Evolutionary conservation across 2,797 vertebrate genomes (phyloP), one percentile per base, ranked within the genome.

Genomic region (Crypturellus tataupa): DNA sequence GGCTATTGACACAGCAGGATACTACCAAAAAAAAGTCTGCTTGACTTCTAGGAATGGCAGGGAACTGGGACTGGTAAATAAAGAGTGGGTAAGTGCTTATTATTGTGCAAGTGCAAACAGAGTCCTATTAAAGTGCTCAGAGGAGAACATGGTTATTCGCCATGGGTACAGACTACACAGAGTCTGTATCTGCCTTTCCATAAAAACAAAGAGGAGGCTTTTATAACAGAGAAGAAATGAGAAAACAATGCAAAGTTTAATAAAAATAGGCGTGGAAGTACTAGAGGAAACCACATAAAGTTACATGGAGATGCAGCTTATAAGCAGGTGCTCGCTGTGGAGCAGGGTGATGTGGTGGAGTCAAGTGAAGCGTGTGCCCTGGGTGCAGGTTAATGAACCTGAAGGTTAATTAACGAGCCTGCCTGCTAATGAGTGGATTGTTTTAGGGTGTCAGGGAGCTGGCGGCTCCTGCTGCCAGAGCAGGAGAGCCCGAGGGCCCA

Each of bases 51-150:
- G 5, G 51, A 19, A 10, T 1, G 47, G 35, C 6, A 8, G 29
- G 7, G 5, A 3, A 0, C 3, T 24, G 10, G 14, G 19, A 8
- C 20, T 16, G 13, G 67, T 13, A 12, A 42, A 7, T 19, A 64
- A 31, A 10, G 59, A 1, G 8, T 4, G 5, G 51, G 14, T 12
- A 12, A 4, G 3, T 13, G 3, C 12, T 13, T 33, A 11, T 8
- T 14, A 1, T 1, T 17, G 62, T 0, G 0, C 8, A 4, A 11
- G 9, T 39, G 59, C 5, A 2, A 42, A 16, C 3, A 5, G 31
- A 49, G 6, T 17, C 6, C 0, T 0, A 1, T 0, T 3, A 7
- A 10, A 29, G 10, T 21, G 35, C 14, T 10, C 3, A 2, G 46
- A 35, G 13, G 4, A 13, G 7, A n/a, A 19, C 2, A 12, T 1